Base-by-base conservation (phyloP, 2,888 invertebrate species). In the Andrena camellia region DNA sequence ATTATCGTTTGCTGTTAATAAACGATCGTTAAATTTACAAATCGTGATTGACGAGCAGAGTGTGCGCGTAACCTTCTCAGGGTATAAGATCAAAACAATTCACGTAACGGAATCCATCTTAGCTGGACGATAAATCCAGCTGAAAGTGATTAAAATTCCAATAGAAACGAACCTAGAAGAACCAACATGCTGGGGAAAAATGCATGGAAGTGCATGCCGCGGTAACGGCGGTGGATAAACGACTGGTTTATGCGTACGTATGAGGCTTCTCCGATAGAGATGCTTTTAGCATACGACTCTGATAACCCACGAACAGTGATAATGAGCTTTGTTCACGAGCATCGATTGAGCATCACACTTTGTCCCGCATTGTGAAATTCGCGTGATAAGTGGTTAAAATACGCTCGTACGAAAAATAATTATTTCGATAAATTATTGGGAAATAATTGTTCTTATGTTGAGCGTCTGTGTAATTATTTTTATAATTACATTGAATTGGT, bases 141-240 rank as follows among this genome's bases (percentile, higher is more conserved):
- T 59, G 78, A 77, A 84, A 84, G 67, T 74, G 74, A 86, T 86
- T 86, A 86, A 86, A 64, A 86, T 86, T 84, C 86, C 81, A 57
- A 74, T 74, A 81, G 33, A 69, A 78, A 75, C 59, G 63, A 78
- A 70, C 71, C 20, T 48, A 59, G 48, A 35, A 54, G 60, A 80
- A 64, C 33, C 57, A 54, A 6, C 20, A 73, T 31, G 54, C 29
- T 23, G 29, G 48, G 68, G 69, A 81, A 83, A 84, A 85, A 81
- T 66, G 33, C 54, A 23, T 10, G 29, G 63, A 73, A 66, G 77
- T 72, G 62, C 64, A 60, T 54, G 62, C 70, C 72, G 54, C 17
- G 20, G 67, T 64, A 71, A 78, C 69, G 72, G 64, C 62, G 62
- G 29, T 57, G 63, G 71, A 78, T 64, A 77, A 79, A 69, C 64